A percentile compares a stretch with the other conserved stretches of the same genome.
phyloP scores from a whole-genome alignment of 1,140 invertebrate species.

The Phocides pigmalion region DNA sequence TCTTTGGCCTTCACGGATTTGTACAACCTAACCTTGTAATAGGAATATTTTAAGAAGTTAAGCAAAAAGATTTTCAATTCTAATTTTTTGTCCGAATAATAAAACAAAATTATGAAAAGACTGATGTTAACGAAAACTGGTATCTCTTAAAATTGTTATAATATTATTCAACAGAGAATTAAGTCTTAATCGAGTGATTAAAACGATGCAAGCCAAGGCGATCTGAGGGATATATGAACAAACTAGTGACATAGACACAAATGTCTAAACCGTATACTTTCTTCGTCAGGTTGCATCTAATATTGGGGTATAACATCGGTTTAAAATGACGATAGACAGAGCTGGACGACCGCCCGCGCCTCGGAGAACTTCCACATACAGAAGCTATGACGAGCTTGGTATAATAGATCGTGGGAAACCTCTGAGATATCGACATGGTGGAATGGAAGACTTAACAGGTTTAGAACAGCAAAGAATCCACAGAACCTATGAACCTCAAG shows the following conservation, averaged over 20 bases:
- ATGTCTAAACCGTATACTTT: conserved; percentile 46
- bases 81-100: no score
- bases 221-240: conserved; percentile 38
- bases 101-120: not conserved
- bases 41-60: no score
- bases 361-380: conserved; percentile 79
- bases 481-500: conserved; percentile 54
- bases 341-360: conserved; percentile 71
- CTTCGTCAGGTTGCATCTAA: conserved; percentile 68
- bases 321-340: conserved; percentile 75
- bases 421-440: conserved; percentile 65
- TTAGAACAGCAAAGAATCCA: conserved; percentile 55
- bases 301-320: conserved; percentile 40
- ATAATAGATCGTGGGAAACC: conserved; percentile 64
- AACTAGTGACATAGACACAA: conserved; percentile 35
- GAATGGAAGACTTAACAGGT: conserved; percentile 69
- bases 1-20: not conserved
- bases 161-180: no score
- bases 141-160: not conserved
- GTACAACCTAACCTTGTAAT: not conserved
- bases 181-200: not conserved
- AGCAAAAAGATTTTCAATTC: no score
- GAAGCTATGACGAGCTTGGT: conserved; percentile 81
- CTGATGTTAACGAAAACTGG: not conserved
- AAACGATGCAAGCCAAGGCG: conserved; percentile 59